Evolutionary conservation across 1,140 invertebrate genomes (phyloP), one percentile per base, ranked within the genome.

Genomic region (Drosophila hydei): DNA sequence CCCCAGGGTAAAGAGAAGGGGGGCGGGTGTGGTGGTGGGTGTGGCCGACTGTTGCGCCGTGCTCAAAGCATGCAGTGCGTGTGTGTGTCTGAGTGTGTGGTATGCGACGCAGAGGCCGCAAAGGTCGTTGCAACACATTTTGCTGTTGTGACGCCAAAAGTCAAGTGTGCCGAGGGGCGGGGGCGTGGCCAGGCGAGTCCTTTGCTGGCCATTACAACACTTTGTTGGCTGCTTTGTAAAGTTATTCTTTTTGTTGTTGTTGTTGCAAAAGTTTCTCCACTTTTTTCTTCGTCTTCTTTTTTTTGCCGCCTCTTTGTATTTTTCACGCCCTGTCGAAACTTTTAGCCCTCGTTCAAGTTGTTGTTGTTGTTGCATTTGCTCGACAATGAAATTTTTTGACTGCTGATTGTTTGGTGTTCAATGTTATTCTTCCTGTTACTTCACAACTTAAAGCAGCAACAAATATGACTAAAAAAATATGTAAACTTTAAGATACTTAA

Each of bases 61-160:
- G 36, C 14, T 51, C 55, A 27, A 23, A 43, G n/a, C 21, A 12
- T 30, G 42, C 60, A 48, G 69, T 21, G 64, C 58, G 79, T 80
- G 79, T 83, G 75, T 56, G 47, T 58, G 48, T n/a, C 19, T 27
- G 65, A 38, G 50, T 33, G 51, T 56, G 52, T 36, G 63, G 50
- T 27, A 58, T 52, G 60, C 45, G 42, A 62, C 64, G 71, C 74
- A 65, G 43, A 68, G 77, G 76, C 80, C 80, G 79, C 80, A 85
- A 79, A 85, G 80, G 80, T 85, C 80, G 69, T 77, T 85, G 80
- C 80, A 85, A 85, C 80, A 85, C 73, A 84, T 85, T 84, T 85
- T 67, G 55, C 72, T 52, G 42, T 60, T 65, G 68, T 75, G 69
- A 51, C 69, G 80, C 75, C 80, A 79, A 85, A 84, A 85, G 77